Conservation (phyloP, 1,140 invertebrate species). For the Thaumatotibia leucotreta region DNA sequence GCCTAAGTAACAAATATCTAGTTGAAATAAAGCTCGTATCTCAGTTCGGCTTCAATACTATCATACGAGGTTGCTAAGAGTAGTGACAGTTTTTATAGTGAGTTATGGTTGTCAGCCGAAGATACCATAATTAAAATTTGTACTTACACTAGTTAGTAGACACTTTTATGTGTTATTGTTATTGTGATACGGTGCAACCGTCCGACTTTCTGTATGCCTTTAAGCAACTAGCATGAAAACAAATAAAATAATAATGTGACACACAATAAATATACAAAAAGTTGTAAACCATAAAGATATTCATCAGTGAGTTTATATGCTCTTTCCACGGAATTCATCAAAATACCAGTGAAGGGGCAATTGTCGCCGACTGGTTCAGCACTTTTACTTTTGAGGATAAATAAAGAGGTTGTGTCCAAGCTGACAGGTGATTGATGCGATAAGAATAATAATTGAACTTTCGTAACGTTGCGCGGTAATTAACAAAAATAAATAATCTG, state of each 20-base stretch:
- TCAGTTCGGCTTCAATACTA: too few species aligned
- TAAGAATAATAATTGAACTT: slow-evolving; percentile 7
- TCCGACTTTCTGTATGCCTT: too few species aligned
- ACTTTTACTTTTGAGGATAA: slow-evolving; percentile 6
- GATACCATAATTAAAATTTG: too few species aligned
- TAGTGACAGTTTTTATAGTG: too few species aligned
- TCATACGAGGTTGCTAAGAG: too few species aligned
- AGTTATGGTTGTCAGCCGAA: too few species aligned
- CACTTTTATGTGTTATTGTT: too few species aligned
- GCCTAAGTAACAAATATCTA: too few species aligned
- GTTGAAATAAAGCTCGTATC: too few species aligned
- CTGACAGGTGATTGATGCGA: slow-evolving; percentile 7
- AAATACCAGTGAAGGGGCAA: neutral
- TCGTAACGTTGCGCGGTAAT: neutral
- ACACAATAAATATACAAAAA: neutral
- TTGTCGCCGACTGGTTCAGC: neutral
- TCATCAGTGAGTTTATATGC: neutral
- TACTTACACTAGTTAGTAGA: too few species aligned
- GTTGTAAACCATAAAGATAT: neutral
- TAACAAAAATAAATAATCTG: neutral
- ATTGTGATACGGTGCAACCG: too few species aligned
- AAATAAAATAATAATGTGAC: neutral
- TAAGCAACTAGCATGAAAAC: neutral
- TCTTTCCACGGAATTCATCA: neutral
- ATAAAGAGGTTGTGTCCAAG: slow-evolving; percentile 6